phyloP scores from a whole-genome alignment of 2,113 vertebrate species.

The Phylloscopus trochiloides region DNA sequence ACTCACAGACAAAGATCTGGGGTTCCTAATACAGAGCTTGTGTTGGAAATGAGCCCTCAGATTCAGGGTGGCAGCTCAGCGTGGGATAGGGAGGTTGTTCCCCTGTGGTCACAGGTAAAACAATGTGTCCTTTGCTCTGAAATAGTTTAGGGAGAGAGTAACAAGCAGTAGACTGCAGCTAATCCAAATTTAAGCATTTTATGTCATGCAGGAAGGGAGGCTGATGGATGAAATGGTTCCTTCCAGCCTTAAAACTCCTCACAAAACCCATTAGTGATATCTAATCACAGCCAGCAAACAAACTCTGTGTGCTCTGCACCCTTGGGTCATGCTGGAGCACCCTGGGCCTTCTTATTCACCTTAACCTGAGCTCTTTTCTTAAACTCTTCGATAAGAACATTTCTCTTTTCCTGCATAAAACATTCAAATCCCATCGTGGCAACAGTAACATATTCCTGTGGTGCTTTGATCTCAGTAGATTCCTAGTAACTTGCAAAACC shows the following conservation, averaged over 20 bases:
- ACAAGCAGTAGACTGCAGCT: neutral
- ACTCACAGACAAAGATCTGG: neutral
- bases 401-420: neutral
- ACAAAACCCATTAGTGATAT: neutral
- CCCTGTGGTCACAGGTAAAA: neutral
- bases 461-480: neutral
- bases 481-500: neutral
- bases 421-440: neutral
- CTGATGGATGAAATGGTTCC: neutral
- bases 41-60: neutral
- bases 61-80: neutral
- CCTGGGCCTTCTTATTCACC: neutral
- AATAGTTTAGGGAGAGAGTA: neutral
- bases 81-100: neutral
- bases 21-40: neutral
- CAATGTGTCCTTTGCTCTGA: neutral
- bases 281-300: conserved; percentile 5
- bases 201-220: neutral
- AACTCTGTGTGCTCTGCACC: neutral
- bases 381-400: neutral
- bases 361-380: neutral
- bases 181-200: neutral
- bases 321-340: neutral
- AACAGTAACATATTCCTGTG: neutral
- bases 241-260: neutral